Base-by-base conservation (phyloP, 2,113 vertebrate species). In the Nipponia nippon region DNA sequence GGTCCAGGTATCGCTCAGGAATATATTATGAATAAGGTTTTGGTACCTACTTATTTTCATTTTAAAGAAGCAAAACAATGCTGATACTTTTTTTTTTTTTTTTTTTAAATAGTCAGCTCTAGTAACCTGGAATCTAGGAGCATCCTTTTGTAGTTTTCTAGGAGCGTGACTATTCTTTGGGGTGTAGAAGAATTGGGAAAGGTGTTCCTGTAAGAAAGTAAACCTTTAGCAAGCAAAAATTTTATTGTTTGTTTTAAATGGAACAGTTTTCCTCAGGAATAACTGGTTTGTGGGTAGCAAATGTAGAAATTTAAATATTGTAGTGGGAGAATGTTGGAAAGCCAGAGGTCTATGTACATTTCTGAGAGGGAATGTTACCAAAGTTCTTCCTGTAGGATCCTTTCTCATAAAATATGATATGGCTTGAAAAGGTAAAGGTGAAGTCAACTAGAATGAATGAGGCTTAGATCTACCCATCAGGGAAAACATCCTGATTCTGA, bases 391-490 rank as follows among this genome's bases (percentile, higher is more conserved):
- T 46, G 20, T 56, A 66, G 79, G 46, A 84, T 59, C 23, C 6
- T n/a, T 82, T 75, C 38, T 80, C 23, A 40, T 50, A 53, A 72
- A 65, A 29, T 16, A 23, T 0, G 16, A 10, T 38, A 22, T 20
- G 25, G 53, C 62, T 88, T 73, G 50, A 38, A 38, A 65, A 79
- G 63, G 18, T 59, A 16, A 69, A 87, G 72, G 23, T 66, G 5
- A 55, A 50, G 26, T 42, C 10, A 36, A 1, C 40, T 30, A 1
- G 2, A 78, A 19, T 0, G 16, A 66, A 55, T 4, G 44, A 87
- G 38, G 34, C 46, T 58, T 42, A 52, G 14, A 16, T 47, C 1
- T 58, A 2, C 0, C 0, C 22, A 10, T 27, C 23, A 11, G 50
- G 69, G 77, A 52, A 26, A 63, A 13, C 12, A 19, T 72, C 47